These are phyloP conservation scores for Umimayanthus kanabou DNA, from an alignment of 92 coral and sea anemone genomes.

Conservation along the genomic window DNA sequence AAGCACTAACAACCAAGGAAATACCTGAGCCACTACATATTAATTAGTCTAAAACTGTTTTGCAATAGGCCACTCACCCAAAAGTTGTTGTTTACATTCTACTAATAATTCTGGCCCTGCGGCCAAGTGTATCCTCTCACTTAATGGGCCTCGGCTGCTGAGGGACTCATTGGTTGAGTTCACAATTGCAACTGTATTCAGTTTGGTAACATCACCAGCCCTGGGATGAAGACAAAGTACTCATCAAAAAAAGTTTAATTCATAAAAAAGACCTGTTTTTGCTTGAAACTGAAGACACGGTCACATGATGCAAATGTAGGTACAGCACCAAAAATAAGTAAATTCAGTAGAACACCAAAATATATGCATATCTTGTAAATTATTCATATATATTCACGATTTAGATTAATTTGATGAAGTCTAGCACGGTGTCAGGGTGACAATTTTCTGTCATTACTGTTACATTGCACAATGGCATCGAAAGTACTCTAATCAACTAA, in stretches of 20 bases:
- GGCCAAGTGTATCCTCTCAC: conserved; percentile 78
- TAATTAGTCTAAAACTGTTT: background rate
- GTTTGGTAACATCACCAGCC: conserved; percentile 88
- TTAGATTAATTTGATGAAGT: no score
- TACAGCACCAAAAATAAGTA: no score
- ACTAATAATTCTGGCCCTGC: conserved; percentile 89
- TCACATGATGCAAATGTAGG: no score
- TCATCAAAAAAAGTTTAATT: no score
- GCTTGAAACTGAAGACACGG: no score
- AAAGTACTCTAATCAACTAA: no score
- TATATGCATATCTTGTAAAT: background rate
- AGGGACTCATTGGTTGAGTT: conserved; percentile 95
- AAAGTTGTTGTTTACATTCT: conserved; percentile 80
- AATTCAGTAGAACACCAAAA: background rate
- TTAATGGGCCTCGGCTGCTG: conserved; percentile 70
- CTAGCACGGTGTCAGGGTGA: background rate
- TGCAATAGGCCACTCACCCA: conserved; percentile 50
- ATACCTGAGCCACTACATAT: no score
- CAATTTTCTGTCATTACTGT: background rate
- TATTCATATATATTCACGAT: background rate
- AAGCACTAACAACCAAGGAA: no score
- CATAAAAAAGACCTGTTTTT: no score
- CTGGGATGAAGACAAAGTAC: conserved; percentile 30
- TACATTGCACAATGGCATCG: background rate
- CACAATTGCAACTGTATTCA: conserved; percentile 81